Conservation (phyloP, 2,888 invertebrate species). For the Eremobia ochroleuca region DNA sequence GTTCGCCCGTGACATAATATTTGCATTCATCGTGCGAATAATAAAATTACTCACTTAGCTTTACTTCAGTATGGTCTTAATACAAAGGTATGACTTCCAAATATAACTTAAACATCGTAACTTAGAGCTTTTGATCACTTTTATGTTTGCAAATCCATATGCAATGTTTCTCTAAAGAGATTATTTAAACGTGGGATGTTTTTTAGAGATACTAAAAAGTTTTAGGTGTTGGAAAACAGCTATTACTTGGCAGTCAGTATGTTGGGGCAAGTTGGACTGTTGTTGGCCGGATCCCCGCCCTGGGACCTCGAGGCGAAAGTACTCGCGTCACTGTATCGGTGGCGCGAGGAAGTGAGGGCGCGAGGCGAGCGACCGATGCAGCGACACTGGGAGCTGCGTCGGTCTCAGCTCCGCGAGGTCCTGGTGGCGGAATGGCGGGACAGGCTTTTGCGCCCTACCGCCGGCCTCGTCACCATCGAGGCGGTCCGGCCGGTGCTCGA, state of each 20-base stretch:
- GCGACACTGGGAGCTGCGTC: too few relatives aligned
- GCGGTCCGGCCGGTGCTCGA: too few relatives aligned
- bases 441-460: too few relatives aligned
- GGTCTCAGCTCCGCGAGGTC: too few relatives aligned
- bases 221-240: not conserved
- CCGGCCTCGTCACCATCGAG: too few relatives aligned
- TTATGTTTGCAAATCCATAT: not conserved
- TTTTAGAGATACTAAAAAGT: not conserved
- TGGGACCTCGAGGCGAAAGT: too few relatives aligned
- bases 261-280: not conserved
- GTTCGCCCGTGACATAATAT: constrained; percentile 36
- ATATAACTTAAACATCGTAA: not conserved
- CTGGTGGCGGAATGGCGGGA: too few relatives aligned
- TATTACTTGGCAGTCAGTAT: not conserved
- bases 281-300: too few relatives aligned
- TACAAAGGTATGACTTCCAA: not conserved
- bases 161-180: not conserved
- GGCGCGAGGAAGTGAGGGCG: too few relatives aligned
- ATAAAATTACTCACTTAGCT: constrained; percentile 5
- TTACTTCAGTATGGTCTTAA: not conserved
- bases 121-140: not conserved
- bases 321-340: too few relatives aligned
- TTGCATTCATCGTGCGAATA: constrained; percentile 44
- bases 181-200: not conserved
- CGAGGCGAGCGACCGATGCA: too few relatives aligned